Base-by-base conservation (phyloP, 1,140 invertebrate genomes). In the Metopolophium dirhodum region DNA sequence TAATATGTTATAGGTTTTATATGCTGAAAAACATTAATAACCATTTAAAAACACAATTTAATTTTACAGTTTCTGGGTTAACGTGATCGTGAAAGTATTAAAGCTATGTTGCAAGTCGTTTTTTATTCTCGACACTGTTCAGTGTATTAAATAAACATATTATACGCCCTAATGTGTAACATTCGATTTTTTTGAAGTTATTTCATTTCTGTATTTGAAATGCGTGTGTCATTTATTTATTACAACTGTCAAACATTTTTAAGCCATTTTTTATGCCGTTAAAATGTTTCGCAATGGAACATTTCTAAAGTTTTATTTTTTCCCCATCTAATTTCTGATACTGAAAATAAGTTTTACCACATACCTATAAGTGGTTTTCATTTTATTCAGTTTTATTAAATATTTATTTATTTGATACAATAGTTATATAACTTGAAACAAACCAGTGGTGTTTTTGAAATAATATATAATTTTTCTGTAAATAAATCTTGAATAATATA, bases 171-270 rank as follows among this genome's bases (percentile, higher is more conserved):
- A 77, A 77, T 37, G 35, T 85, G 83, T 41, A 85, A 30, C 23
- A 85, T 85, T 85, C 41, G 41, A 26, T 85, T 85, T 41, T 26
- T 85, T 85, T 41, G 9, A 23, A 85, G 9, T 85, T 85, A 85
- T 85, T 45, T 41, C 45, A 26, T 41, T 85, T 85, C 61, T 41
- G 41, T 41, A 47, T 86, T 47, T 7, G 26, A 86, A 86, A 86
- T 86, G 41, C 4, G 26, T 6, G 18, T 86, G 85, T 49, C 86
- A 35, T 49, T 87, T 49, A 87, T 49, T 49, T 49, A 87, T 87
- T 87, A 49, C 30, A 51, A 87, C 45, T 87, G 86, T 87, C 45
- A 87, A 87, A 87, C 47, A 87, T 49, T 47, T 87, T 87, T 51
- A 49, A 22, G 1, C 18, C 37, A n/a, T 49, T 51, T 47, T 30